Conservation (phyloP, 2,888 invertebrate species). For the Eubasilissa splendida region DNA sequence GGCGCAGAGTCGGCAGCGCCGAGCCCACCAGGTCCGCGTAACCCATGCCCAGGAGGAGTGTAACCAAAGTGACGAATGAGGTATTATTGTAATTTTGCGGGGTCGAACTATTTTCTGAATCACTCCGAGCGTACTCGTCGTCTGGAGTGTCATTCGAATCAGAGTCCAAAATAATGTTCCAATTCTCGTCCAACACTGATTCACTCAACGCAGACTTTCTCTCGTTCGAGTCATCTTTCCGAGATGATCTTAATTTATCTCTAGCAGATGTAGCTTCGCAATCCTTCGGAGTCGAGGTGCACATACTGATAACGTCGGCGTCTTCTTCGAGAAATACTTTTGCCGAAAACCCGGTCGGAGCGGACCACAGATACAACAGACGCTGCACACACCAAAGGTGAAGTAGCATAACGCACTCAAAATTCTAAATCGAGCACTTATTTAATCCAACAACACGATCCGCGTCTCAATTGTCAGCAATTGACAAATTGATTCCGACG, state of each 20-base stretch:
- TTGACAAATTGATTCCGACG: background rate
- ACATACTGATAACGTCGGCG: conserved; percentile 13
- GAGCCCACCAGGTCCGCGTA: conserved; percentile 63
- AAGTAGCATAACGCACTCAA: conserved; percentile 23
- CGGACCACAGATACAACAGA: conserved; percentile 22
- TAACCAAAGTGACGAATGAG: background rate
- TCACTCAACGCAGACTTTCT: background rate
- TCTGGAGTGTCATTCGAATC: background rate
- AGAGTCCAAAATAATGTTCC: background rate
- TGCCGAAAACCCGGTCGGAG: background rate
- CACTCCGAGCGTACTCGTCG: background rate
- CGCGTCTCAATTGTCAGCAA: background rate
- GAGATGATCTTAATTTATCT: conserved; percentile 8
- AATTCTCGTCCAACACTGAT: conserved; percentile 16
- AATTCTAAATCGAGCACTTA: background rate
- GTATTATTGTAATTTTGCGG: background rate
- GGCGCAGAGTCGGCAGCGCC: conserved; percentile 45
- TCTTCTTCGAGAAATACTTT: background rate
- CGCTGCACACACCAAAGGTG: conserved; percentile 28
- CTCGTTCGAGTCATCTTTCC: conserved; percentile 16
- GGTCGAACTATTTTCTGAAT: conserved; percentile 6
- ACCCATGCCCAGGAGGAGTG: conserved; percentile 63
- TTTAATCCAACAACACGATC: background rate
- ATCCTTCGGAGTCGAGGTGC: background rate
- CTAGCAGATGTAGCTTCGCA: background rate